Conservation (phyloP, 2,113 vertebrate genomes). For the Myrmecophaga tridactyla region DNA sequence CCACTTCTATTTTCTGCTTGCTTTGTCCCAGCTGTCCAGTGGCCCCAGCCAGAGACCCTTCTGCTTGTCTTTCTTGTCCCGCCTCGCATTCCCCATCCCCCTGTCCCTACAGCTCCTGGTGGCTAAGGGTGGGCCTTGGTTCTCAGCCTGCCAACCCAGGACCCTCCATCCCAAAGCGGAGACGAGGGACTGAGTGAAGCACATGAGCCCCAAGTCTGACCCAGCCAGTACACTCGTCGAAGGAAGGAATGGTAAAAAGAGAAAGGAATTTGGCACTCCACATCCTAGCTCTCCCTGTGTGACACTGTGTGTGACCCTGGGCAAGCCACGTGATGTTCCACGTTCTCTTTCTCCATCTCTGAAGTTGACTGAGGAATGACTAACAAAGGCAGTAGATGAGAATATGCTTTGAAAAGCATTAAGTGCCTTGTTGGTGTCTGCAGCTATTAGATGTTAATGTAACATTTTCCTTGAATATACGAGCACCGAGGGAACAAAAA, state of each 20-base stretch:
- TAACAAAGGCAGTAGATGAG: not conserved
- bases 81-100: not conserved
- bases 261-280: not conserved
- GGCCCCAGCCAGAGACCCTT: not conserved
- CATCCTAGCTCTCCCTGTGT: not conserved
- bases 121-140: not conserved
- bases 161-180: not conserved
- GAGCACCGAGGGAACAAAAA: not conserved
- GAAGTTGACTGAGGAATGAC: not conserved
- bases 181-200: not conserved
- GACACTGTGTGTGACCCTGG: not conserved
- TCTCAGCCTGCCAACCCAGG: not conserved
- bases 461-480: not conserved
- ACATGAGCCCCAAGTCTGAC: not conserved
- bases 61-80: not conserved
- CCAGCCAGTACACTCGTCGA: not conserved
- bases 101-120: not conserved
- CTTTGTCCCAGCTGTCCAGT: not conserved
- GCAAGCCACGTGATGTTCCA: not conserved
- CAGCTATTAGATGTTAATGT: not conserved
- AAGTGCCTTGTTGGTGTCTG: not conserved
- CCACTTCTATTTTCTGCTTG: not conserved
- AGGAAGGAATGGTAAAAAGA: not conserved
- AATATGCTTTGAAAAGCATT: not conserved
- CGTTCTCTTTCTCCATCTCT: not conserved